phyloP scores from a whole-genome alignment of 2,113 vertebrate genomes.

The Verasper variegatus region DNA sequence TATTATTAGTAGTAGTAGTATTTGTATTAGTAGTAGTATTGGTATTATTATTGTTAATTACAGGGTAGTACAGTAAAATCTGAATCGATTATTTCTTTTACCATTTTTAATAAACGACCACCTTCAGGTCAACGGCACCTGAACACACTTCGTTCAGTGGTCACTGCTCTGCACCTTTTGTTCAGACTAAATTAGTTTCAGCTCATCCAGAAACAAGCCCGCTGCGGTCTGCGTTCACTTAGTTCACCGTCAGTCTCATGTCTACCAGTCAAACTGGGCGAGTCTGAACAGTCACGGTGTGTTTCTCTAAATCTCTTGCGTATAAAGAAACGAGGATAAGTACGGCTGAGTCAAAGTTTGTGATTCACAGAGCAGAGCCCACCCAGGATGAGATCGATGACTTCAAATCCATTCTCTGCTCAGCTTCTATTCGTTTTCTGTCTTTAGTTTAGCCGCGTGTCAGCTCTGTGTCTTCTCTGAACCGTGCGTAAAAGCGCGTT shows the following conservation, averaged over 20 bases:
- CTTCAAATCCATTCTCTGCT: slow-evolving; percentile 37
- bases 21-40: too few species aligned
- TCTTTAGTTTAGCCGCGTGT: slow-evolving; percentile 25
- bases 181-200: slow-evolving; percentile 2
- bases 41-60: too few species aligned
- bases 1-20: too few species aligned
- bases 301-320: slow-evolving; percentile 24
- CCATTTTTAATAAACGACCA: too few species aligned
- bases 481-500: slow-evolving; percentile 36
- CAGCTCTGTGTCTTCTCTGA: slow-evolving; percentile 18
- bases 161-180: slow-evolving; percentile 14
- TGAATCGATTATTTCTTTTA: too few species aligned
- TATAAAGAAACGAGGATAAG: slow-evolving; percentile 6
- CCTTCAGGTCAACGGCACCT: too few species aligned
- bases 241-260: background rate
- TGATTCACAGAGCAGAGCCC: slow-evolving; percentile 7
- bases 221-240: too few species aligned
- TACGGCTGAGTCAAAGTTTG: too few species aligned
- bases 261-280: background rate
- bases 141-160: background rate
- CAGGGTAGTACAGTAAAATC: too few species aligned
- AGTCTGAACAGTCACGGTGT: too few species aligned
- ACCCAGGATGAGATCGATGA: slow-evolving; percentile 23
- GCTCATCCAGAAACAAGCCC: background rate
- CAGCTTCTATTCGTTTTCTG: slow-evolving; percentile 17